These are phyloP conservation scores for Schrankia costaestrigalis DNA, from an alignment of 2,888 invertebrate genomes.

Conservation along the genomic window DNA sequence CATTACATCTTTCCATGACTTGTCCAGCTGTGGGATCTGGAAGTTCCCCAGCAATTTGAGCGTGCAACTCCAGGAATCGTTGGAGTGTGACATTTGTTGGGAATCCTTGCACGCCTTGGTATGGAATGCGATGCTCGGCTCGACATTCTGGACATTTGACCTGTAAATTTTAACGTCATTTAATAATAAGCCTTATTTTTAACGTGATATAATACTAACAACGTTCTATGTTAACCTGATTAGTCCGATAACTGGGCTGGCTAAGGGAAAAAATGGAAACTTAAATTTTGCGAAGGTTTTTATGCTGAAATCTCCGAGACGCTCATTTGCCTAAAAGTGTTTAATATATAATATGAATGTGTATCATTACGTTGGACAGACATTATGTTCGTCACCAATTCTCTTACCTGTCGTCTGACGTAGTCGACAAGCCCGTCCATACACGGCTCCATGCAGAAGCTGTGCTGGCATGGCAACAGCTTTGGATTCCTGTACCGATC, in stretches of 20 bases:
- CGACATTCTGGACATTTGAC: slow-evolving; percentile 99
- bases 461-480: slow-evolving; percentile 99
- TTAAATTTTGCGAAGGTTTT: no score
- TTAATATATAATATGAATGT: neutral
- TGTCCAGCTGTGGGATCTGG: slow-evolving; percentile 95
- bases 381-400: neutral
- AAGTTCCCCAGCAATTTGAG: slow-evolving; percentile 94
- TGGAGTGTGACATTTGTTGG: slow-evolving; percentile 98
- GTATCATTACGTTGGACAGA: no score
- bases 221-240: no score
- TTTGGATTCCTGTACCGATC: slow-evolving; percentile 99
- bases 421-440: slow-evolving; percentile 98
- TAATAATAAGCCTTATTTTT: no score
- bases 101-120: slow-evolving; percentile 95
- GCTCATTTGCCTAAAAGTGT: no score
- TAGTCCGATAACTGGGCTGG: no score
- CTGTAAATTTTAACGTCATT: no score
- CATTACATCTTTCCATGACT: slow-evolving; percentile 95
- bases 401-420: slow-evolving; percentile 91
- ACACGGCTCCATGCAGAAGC: slow-evolving; percentile 99
- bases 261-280: no score
- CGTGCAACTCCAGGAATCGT: slow-evolving; percentile 95
- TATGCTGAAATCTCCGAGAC: no score
- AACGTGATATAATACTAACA: no score
- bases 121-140: slow-evolving; percentile 97